phyloP scores from a whole-genome alignment of 2,797 vertebrate genomes.

The Typhlichthys eigenmanni region DNA sequence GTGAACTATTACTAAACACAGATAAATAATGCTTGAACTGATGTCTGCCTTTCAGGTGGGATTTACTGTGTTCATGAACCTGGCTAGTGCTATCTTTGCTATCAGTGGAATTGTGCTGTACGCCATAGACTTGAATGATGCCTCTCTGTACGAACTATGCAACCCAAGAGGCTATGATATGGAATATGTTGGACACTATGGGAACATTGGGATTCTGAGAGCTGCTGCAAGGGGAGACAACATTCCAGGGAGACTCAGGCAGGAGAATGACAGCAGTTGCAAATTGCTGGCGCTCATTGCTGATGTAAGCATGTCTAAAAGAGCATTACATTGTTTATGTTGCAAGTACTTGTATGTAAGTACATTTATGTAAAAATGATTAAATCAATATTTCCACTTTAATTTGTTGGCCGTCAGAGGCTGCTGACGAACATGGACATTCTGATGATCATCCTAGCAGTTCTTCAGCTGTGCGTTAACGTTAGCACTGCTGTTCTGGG shows the following conservation, averaged over 20 bases:
- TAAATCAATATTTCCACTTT: neutral
- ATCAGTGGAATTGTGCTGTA: slow-evolving; percentile 45
- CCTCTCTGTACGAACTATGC: slow-evolving; percentile 48
- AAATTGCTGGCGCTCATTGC: slow-evolving; percentile 32
- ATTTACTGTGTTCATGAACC: slow-evolving; percentile 50
- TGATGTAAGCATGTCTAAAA: slow-evolving; percentile 30
- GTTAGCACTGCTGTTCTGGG: slow-evolving; percentile 45
- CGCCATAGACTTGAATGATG: slow-evolving; percentile 20
- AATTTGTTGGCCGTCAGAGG: slow-evolving; percentile 38
- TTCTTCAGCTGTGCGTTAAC: slow-evolving; percentile 59
- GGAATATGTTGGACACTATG: neutral
- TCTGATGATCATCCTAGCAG: slow-evolving; percentile 53
- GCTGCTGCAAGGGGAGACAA: too few relatives aligned
- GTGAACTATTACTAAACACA: too few relatives aligned
- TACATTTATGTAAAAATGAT: neutral
- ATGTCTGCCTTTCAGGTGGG: slow-evolving; percentile 38
- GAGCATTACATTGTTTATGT: neutral
- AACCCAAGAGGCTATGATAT: neutral
- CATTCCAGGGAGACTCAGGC: neutral
- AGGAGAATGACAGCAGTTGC: slow-evolving; percentile 20
- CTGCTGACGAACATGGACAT: slow-evolving; percentile 45
- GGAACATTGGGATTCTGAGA: neutral
- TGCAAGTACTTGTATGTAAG: neutral
- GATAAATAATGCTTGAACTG: too few relatives aligned
- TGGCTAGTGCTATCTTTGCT: slow-evolving; percentile 42